These are phyloP conservation scores for Leptodactylus fallax DNA, from an alignment of 2,797 vertebrate genomes.

Conservation along the genomic window DNA sequence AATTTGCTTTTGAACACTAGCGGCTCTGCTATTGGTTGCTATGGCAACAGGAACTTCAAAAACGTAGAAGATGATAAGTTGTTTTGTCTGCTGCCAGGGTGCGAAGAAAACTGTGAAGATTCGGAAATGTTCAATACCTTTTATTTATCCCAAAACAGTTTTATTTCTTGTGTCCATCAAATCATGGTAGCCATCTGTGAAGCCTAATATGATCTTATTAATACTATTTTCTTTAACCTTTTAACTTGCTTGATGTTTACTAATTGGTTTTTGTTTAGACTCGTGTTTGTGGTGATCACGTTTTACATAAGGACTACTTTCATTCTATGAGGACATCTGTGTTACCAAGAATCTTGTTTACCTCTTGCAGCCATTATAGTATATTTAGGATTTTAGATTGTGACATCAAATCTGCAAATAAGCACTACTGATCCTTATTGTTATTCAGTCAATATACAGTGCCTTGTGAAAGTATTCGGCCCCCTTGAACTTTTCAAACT, in stretches of 20 bases:
- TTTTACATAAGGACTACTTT: no score
- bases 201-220: background rate
- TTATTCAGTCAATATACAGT: no score
- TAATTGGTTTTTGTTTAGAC: background rate
- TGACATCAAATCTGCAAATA: no score
- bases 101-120: background rate
- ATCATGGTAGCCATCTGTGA: no score
- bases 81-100: conserved; percentile 18
- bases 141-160: background rate
- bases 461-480: no score
- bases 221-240: background rate
- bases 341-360: no score
- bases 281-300: no score
- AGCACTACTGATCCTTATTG: no score
- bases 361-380: no score
- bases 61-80: conserved; percentile 9
- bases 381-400: no score
- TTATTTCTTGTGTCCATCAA: background rate
- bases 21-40: background rate
- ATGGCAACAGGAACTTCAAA: conserved; percentile 16
- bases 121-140: background rate
- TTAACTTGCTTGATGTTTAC: background rate
- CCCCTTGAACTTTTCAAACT: no score
- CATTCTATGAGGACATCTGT: no score
- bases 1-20: background rate